Percentiles rank a stretch among this genome's conserved stretches.
Conservation (phyloP, 1,140 invertebrate species). For the Zaprionus kolodkinae region DNA sequence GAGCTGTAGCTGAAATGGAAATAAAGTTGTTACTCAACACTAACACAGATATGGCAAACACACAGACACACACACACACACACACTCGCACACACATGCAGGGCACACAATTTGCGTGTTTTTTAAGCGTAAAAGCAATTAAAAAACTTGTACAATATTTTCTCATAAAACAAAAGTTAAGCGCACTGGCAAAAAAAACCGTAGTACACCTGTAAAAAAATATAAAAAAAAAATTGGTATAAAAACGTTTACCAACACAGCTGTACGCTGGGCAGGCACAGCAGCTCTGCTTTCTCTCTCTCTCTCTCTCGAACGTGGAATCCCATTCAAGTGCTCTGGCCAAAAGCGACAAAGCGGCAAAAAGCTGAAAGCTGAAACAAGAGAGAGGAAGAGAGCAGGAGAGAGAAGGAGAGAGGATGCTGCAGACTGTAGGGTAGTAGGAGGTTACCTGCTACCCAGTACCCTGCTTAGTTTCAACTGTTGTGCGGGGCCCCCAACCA, state of each 20-base stretch:
- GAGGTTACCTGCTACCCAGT: neutral
- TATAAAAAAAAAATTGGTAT: neutral
- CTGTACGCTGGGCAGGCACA: neutral
- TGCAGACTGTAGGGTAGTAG: neutral
- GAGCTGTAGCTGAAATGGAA: conserved; percentile 34
- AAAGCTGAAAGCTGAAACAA: conserved; percentile 21
- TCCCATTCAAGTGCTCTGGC: conserved; percentile 9
- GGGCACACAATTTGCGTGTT: conserved; percentile 44
- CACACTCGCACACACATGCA: conserved; percentile 4
- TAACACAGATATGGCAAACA: conserved; percentile 7
- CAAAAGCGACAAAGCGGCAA: conserved; percentile 42
- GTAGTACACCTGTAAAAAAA: conserved; percentile 3
- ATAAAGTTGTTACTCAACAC: conserved; percentile 48
- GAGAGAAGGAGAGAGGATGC: neutral
- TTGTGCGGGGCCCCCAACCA: neutral
- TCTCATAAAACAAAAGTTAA: conserved; percentile 67
- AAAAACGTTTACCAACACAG: conserved; percentile 42
- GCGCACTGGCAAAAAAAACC: conserved; percentile 24
- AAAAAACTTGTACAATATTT: conserved; percentile 68
- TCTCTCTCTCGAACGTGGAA: neutral
- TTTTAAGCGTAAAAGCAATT: conserved; percentile 63
- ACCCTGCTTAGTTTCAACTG: conserved; percentile 19
- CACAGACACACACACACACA: neutral
- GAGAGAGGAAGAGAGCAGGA: neutral
- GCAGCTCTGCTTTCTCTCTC: neutral